phyloP scores from a whole-genome alignment of 1,140 invertebrate species.

The Aphaenogaster floridana region DNA sequence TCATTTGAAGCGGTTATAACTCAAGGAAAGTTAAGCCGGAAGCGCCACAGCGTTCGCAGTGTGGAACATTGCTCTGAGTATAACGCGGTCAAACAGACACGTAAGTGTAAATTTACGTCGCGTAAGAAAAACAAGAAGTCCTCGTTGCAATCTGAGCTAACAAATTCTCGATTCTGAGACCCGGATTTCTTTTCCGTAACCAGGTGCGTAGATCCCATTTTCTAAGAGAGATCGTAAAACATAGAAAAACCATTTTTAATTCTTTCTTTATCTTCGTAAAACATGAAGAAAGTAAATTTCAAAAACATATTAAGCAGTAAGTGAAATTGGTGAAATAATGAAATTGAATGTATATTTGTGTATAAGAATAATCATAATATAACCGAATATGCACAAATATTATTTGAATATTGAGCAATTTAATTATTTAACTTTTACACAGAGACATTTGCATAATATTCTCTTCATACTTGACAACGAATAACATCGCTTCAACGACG shows the following conservation, averaged over 20 bases:
- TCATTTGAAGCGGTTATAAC: conserved; percentile 23
- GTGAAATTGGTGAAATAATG: not conserved
- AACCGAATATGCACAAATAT: not conserved
- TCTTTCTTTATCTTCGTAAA: not conserved
- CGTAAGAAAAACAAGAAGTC: conserved; percentile 65
- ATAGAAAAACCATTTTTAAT: conserved; percentile 19
- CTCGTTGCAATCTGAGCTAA: conserved; percentile 32
- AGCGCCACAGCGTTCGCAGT: conserved; percentile 25
- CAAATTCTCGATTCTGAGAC: conserved; percentile 18
- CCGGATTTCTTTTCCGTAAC: conserved; percentile 11
- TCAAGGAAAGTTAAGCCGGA: conserved; percentile 49
- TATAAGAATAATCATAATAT: not conserved
- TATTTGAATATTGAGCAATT: conserved; percentile 7
- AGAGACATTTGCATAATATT: not conserved
- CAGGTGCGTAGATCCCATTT: not conserved
- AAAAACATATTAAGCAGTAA: not conserved
- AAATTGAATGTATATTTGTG: not conserved
- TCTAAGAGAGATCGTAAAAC: not conserved
- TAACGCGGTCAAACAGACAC: conserved; percentile 34
- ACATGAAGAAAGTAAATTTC: not conserved
- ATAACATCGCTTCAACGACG: conserved; percentile 25
- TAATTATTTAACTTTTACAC: not conserved
- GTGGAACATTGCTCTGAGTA: conserved; percentile 41
- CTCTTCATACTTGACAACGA: not conserved
- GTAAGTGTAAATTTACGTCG: conserved; percentile 59